Evolutionary conservation across 2,797 vertebrate genomes (phyloP), one percentile per base, ranked within the genome.

Genomic region (Scleropages formosus): DNA sequence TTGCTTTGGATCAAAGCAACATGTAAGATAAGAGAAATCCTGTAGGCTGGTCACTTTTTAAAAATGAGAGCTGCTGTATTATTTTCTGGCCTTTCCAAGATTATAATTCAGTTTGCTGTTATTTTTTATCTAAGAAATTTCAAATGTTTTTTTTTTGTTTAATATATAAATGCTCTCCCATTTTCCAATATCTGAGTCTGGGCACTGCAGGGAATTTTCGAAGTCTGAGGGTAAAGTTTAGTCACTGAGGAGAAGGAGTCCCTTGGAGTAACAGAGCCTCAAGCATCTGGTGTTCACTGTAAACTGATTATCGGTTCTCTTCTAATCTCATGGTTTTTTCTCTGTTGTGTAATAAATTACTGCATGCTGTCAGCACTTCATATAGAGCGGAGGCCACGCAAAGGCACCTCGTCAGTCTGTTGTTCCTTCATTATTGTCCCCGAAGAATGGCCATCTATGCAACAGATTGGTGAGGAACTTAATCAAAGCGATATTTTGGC

Each of bases 211-310:
- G 78, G 73, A 77, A 81, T 72, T 80, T 69, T 69, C 65, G 77
- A 76, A 84, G 81, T 66, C 77, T 80, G 47, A 75, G 70, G 46
- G 31, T 63, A 70, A 76, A 66, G 22, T 31, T 27, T 15, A 69
- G 46, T 73, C 56, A 13, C 59, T 58, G 18, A 74, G 63, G 75
- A 53, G 61, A 27, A 71, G 18, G 75, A 27, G 63, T 7, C 60
- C 75, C 62, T 31, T 18, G 7, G 65, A 63, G 59, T 71, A 44
- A 16, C 72, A 79, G 77, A 72, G 79, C 75, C 80, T 80, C 68
- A 75, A 81, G 78, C 67, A 63, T 82, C 78, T 82, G 67, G 74
- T 74, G 74, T 77, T 85, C 82, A 82, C 81, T 73, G 81, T 80
- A 77, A 80, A 77, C 78, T 77, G 78, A 77, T 77, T 51, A 77